phyloP scores from a whole-genome alignment of 2,888 invertebrate genomes.

The Cerastis rubricosa region DNA sequence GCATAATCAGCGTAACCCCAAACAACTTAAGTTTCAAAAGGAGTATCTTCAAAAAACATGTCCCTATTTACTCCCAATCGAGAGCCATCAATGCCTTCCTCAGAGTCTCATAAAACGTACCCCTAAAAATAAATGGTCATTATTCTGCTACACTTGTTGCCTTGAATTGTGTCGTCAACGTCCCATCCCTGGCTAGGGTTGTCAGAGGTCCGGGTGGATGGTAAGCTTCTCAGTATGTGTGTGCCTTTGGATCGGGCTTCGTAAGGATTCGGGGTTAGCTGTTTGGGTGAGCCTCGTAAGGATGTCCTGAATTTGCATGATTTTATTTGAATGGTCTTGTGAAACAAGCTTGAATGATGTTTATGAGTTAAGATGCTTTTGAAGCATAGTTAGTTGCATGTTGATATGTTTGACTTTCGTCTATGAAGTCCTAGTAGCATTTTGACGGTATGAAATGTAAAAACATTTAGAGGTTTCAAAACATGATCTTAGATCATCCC shows the following conservation, averaged over 20 bases:
- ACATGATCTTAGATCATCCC: no score
- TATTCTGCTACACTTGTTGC: constrained; percentile 71
- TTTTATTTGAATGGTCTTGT: neutral
- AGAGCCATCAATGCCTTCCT: constrained; percentile 61
- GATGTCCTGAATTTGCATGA: constrained; percentile 34
- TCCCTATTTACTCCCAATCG: constrained; percentile 57
- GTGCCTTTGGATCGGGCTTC: constrained; percentile 40
- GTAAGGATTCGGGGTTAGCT: constrained; percentile 26
- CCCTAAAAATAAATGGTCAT: constrained; percentile 72
- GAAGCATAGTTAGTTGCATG: neutral
- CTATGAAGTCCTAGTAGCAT: neutral
- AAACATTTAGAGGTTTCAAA: neutral
- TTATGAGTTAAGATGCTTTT: neutral
- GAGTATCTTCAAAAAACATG: constrained; percentile 49
- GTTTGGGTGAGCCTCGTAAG: constrained; percentile 23
- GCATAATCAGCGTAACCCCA: neutral
- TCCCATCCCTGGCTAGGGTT: constrained; percentile 63
- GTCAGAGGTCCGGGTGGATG: constrained; percentile 48
- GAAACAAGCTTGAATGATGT: neutral
- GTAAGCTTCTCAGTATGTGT: constrained; percentile 41
- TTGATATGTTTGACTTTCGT: neutral
- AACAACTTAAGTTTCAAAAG: constrained; percentile 2
- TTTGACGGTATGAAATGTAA: neutral
- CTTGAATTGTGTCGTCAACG: constrained; percentile 68
- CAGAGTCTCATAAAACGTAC: constrained; percentile 63